phyloP scores from a whole-genome alignment of 1,140 invertebrate genomes.

The Drosophila lini region DNA sequence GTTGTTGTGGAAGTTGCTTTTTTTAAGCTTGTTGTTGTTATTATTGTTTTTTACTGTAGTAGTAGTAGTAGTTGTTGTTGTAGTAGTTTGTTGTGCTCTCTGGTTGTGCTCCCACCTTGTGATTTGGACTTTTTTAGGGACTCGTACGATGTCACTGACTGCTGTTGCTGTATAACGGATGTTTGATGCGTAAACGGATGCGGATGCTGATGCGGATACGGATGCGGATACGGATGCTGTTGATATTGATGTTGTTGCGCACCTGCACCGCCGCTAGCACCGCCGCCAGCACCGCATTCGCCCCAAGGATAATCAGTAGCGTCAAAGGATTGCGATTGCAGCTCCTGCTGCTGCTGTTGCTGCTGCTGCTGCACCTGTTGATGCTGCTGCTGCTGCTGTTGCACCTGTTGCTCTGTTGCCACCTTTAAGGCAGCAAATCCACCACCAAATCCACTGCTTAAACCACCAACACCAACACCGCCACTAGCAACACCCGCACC shows the following conservation, averaged over 20 bases:
- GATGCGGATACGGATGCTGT: slow-evolving; percentile 50
- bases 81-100: slow-evolving; percentile 56
- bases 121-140: slow-evolving; percentile 89
- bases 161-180: slow-evolving; percentile 77
- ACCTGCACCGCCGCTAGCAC: slow-evolving; percentile 60
- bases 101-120: slow-evolving; percentile 91
- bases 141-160: slow-evolving; percentile 79
- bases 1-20: slow-evolving; percentile 33
- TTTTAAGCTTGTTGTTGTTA: slow-evolving; percentile 37
- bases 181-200: slow-evolving; percentile 72
- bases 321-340: slow-evolving; percentile 49
- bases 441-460: slow-evolving; percentile 70
- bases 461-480: slow-evolving; percentile 76
- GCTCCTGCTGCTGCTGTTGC: slow-evolving; percentile 6
- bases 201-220: slow-evolving; percentile 52
- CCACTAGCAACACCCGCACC: slow-evolving; percentile 80
- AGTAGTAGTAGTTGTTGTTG: slow-evolving; percentile 39
- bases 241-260: slow-evolving; percentile 67
- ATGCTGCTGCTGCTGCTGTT: slow-evolving; percentile 47
- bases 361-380: slow-evolving; percentile 13
- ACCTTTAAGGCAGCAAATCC: slow-evolving; percentile 56
- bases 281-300: slow-evolving; percentile 27
- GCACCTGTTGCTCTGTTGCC: slow-evolving; percentile 46
- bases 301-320: slow-evolving; percentile 32
- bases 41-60: slow-evolving; percentile 41